Evolutionary conservation across 1,140 invertebrate species (phyloP), one percentile per base, ranked within the genome.

Genomic region (Drosophila nannoptera): DNA sequence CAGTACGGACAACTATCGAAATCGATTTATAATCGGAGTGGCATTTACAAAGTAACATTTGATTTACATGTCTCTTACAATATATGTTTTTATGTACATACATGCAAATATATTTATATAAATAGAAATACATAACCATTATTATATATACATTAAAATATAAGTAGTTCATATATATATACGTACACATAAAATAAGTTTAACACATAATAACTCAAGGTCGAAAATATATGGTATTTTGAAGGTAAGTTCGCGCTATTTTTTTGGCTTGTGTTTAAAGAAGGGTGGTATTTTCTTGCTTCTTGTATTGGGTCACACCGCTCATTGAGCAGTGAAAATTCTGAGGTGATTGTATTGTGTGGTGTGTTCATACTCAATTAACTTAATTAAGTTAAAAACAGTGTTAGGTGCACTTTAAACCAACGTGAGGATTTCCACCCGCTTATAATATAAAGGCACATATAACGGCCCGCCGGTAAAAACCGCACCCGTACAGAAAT

Each of bases 311-410:
- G 62, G 68, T 53, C 62, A 66, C 68, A 70, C 54, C 16, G 59
- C 50, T 50, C 56, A 59, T 42, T 65, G 43, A 65, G 50, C 56
- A 71, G 77, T 70, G 77, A 77, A 82, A 82, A 82, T 74, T 76
- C 73, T 61, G 75, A 68, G 65, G 56, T 63, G 76, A 75, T 78
- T 75, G 65, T 69, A 68, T 77, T 78, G 76, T 76, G 77, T 75
- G 77, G 69, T 74, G 63, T 75, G 75, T 75, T 78, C 69, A 68
- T 84, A 75, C 69, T 80, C 81, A 74, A 86, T 76, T 86, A 84
- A 86, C 68, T 86, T 87, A 80, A 81, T 86, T 87, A 81, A 78
- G 82, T 75, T 78, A 68, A 70, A 73, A 67, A 50, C 53, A 74
- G 82, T 87, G 73, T 74, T 52, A 74, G 54, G 55, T 56, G 74